phyloP scores from a whole-genome alignment of 2,888 invertebrate genomes.

The Abrostola tripartita region DNA sequence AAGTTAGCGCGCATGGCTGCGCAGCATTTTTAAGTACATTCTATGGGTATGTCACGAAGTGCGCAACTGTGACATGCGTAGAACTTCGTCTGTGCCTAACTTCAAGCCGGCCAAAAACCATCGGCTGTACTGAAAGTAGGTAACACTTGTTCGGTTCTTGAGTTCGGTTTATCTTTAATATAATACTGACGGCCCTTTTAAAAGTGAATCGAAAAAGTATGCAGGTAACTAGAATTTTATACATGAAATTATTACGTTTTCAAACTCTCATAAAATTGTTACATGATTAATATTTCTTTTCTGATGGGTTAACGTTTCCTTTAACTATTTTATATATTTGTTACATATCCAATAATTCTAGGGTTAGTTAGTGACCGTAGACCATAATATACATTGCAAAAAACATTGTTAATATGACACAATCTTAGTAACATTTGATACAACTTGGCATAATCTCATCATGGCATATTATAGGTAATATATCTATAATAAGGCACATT shows the following conservation, averaged over 20 bases:
- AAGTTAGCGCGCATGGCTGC: too few relatives aligned
- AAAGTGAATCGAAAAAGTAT: too few relatives aligned
- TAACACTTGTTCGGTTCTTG: too few relatives aligned
- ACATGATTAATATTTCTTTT: neutral
- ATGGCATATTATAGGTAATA: constrained; percentile 52
- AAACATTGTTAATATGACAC: constrained; percentile 34
- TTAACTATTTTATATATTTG: neutral
- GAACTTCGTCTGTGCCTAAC: too few relatives aligned
- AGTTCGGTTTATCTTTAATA: too few relatives aligned
- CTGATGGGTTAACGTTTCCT: neutral
- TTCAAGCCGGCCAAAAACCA: too few relatives aligned
- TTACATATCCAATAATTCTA: constrained; percentile 18
- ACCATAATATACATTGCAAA: constrained; percentile 55
- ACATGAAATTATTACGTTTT: neutral
- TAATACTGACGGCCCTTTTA: too few relatives aligned
- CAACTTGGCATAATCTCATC: constrained; percentile 49
- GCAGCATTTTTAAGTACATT: too few relatives aligned
- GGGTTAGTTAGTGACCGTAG: constrained; percentile 35
- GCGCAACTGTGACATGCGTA: too few relatives aligned
- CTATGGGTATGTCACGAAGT: too few relatives aligned
- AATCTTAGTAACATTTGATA: constrained; percentile 25
- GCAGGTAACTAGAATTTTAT: too few relatives aligned
- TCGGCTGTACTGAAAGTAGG: too few relatives aligned
- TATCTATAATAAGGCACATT: constrained; percentile 60
- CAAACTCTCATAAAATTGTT: neutral